Evolutionary conservation across 2,888 invertebrate species (phyloP), one percentile per base, ranked within the genome.

Genomic region (Leucoma salicis): DNA sequence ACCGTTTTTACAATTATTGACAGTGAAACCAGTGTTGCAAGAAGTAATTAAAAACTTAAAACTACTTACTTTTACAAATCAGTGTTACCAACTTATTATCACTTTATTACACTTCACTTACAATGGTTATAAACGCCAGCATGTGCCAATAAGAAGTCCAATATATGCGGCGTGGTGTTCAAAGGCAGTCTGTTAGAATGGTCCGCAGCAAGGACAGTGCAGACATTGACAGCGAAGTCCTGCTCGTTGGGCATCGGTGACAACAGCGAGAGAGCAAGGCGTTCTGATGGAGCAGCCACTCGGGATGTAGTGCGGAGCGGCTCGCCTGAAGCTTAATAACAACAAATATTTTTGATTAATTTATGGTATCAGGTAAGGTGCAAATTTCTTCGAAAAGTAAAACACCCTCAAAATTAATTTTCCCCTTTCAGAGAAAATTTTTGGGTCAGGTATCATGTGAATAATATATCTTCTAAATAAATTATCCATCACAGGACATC

Each of bases 171-270:
- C 58, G 95, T 95, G 57, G 96, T 94, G 45, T 94, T 94, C 47
- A 99, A 85, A 39, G 96, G 95, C 40, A 99, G 87, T 0, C 96
- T 93, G 68, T 97, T 96, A 47, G 95, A 95, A 49, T 96, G 96
- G 70, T 99, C 99, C 60, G 97, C 98, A 4, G 98, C 97, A 59
- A 99, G 91, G 45, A 99, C 91, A 0, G 97, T 98, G 80, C 98
- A 98, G 2, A 99, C 97, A 81, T 99, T 99, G 66, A 99, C 95
- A 15, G 98, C 98, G 80, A 99, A 98, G 86, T 99, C 99, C 77
- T 99, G 97, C 80, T 99, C 99, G 81, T 99, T 99, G 4, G 99
- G 99, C 76, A 99, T 91, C 1, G 99, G 98, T n/a, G 97, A 97
- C 38, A 97, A 88, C 27, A 99, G 91, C 0, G 99, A 97, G 39